Conservation (phyloP, 1,140 invertebrate genomes). For the Calycopis cecrops region DNA sequence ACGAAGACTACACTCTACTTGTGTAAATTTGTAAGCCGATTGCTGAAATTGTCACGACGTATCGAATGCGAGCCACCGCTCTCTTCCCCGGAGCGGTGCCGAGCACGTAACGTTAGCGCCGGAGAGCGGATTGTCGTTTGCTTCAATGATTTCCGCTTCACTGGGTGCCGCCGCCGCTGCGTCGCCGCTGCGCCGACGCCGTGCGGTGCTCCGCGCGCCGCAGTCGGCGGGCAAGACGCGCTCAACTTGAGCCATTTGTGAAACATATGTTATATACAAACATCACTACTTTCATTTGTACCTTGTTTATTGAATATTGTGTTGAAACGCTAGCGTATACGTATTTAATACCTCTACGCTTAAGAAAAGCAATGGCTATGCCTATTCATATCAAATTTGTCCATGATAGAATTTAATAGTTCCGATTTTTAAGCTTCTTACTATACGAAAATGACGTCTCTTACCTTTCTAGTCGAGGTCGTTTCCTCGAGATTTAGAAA, state of each 20-base stretch:
- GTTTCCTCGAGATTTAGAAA: constrained; percentile 57
- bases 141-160: constrained; percentile 47
- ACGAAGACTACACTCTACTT: constrained; percentile 61
- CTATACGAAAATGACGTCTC: constrained; percentile 52
- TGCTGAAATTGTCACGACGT: constrained; percentile 36
- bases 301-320: constrained; percentile 46
- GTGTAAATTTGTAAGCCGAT: constrained; percentile 59
- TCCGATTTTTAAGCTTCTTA: constrained; percentile 70
- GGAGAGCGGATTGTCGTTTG: constrained; percentile 41
- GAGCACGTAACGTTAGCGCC: constrained; percentile 38
- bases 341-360: constrained; percentile 56
- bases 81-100: constrained; percentile 67
- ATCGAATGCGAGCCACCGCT: constrained; percentile 58
- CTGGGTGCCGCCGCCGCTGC: constrained; percentile 33
- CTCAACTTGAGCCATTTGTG: constrained; percentile 36
- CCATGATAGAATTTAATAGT: constrained; percentile 70
- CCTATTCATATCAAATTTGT: constrained; percentile 73
- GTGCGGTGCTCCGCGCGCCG: constrained; percentile 8
- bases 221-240: constrained; percentile 36
- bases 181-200: constrained; percentile 26
- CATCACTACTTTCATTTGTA: constrained; percentile 35
- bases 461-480: constrained; percentile 48
- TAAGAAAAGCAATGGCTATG: constrained; percentile 63
- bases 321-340: constrained; percentile 56
- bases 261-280: constrained; percentile 26